Base-by-base conservation (phyloP, 2,113 vertebrate species). In the Xiphophorus hellerii region DNA sequence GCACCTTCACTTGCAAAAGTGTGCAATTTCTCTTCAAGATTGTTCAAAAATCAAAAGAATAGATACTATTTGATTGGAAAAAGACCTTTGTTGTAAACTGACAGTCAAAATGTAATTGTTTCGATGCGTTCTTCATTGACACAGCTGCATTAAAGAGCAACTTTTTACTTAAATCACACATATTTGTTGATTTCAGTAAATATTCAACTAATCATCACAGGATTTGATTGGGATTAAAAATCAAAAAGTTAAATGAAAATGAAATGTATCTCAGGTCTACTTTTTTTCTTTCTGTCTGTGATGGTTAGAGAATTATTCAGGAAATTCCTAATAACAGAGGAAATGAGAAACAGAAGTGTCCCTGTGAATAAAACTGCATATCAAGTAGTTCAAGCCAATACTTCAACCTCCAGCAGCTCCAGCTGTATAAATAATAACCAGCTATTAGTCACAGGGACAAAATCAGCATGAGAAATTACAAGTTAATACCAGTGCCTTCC, bases 321-420 rank as follows among this genome's bases (percentile, higher is more conserved):
- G 51, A 31, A 20, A 14, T 37, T 71, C 33, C n/a, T 71, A 8
- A 71, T 37, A 10, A 31, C 25, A 37, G 27, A 60, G 25, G 31
- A 71, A 71, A 37, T 71, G 51, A 58, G 35, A 61, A 22, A 28
- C 17, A 14, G 58, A 39, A 12, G 14, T 22, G 27, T 39, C n/a
- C 60, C 35, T 62, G 70, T 13, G 27, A 62, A n/a, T 62, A 58
- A 58, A 69, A 68, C 27, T 68, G 61, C 29, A 66, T 4, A 71
- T 27, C 22, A 37, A 60, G 44, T 39, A 39, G 14, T 61, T 61
- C 51, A 71, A 28, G 60, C 25, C 10, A 71, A 27, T 14, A 37
- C 51, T 27, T 35, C 5, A 31, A 25, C 7, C 51, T 37, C 33
- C 69, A 37, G 20, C 28, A 69, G 44, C 20, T 33, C 10, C 4